Evolutionary conservation across 1,140 invertebrate genomes (phyloP).

Genomic region (Saccostrea glomerata): DNA sequence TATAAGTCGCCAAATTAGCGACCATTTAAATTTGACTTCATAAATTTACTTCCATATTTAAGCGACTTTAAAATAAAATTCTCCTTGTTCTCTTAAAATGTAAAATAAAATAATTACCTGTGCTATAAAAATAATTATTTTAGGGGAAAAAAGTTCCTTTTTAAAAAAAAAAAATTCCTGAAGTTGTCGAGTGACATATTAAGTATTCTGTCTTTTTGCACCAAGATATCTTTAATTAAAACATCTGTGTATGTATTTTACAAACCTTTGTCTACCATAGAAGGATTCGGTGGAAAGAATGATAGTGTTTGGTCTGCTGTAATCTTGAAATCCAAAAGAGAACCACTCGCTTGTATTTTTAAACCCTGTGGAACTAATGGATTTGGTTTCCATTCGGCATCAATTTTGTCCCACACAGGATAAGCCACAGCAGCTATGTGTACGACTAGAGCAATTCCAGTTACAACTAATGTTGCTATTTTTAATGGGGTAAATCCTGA

Average conservation of each 20-base stretch:
- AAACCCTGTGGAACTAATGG: not conserved
- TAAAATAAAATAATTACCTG: no score
- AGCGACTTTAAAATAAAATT: no score
- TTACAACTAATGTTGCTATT: not conserved
- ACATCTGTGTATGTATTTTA: not conserved
- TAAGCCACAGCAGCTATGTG: not conserved
- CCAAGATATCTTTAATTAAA: no score
- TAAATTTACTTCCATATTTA: no score
- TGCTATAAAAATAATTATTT: no score
- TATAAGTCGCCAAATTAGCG: no score
- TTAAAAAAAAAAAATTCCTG: no score
- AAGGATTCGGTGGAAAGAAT: not conserved
- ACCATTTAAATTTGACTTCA: no score
- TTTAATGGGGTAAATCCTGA: conserved; percentile 3
- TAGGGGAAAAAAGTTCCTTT: no score
- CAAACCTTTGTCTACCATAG: not conserved
- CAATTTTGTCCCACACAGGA: not conserved
- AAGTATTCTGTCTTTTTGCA: no score
- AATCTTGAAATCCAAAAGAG: not conserved
- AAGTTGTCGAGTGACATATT: no score
- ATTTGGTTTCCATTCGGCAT: not conserved
- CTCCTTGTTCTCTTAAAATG: no score
- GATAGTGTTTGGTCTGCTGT: not conserved
- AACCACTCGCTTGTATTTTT: not conserved
- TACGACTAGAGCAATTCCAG: not conserved